A percentile compares a stretch with the other conserved stretches of the same genome.
Conservation (phyloP, 2,797 vertebrate species). For the Syndactyla subalaris region DNA sequence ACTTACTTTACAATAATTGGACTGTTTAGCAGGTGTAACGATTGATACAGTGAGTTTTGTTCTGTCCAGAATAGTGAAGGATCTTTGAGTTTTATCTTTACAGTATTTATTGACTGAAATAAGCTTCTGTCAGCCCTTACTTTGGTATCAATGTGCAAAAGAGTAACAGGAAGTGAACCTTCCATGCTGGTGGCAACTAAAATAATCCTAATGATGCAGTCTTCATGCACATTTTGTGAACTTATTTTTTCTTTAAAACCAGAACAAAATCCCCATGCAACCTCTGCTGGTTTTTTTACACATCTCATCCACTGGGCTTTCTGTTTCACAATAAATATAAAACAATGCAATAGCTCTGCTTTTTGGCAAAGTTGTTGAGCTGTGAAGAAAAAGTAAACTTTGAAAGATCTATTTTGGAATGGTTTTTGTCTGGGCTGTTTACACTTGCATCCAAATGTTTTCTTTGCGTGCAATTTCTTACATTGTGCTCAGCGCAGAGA, state of each 20-base stretch:
- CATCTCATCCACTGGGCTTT: neutral
- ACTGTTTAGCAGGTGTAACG: neutral
- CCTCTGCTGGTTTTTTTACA: neutral
- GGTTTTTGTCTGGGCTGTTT: neutral
- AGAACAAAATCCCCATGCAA: neutral
- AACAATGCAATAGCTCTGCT: neutral
- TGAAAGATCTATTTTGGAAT: neutral
- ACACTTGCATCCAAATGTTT: neutral
- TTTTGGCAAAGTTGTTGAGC: neutral
- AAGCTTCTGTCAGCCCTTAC: neutral
- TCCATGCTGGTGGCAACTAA: neutral
- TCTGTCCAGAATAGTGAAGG: neutral
- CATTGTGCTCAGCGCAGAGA: neutral
- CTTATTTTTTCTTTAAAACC: neutral
- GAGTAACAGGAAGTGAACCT: neutral
- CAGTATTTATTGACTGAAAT: neutral
- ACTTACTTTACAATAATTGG: slow-evolving; percentile 1
- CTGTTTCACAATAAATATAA: neutral
- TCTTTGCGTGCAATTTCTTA: neutral
- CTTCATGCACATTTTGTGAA: neutral
- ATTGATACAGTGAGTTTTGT: neutral
- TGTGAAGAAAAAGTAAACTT: neutral
- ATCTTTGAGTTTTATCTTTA: neutral
- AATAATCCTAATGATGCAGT: neutral
- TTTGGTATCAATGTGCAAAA: neutral